Conservation (phyloP, 2,113 vertebrate genomes). For the Pristiophorus japonicus region DNA sequence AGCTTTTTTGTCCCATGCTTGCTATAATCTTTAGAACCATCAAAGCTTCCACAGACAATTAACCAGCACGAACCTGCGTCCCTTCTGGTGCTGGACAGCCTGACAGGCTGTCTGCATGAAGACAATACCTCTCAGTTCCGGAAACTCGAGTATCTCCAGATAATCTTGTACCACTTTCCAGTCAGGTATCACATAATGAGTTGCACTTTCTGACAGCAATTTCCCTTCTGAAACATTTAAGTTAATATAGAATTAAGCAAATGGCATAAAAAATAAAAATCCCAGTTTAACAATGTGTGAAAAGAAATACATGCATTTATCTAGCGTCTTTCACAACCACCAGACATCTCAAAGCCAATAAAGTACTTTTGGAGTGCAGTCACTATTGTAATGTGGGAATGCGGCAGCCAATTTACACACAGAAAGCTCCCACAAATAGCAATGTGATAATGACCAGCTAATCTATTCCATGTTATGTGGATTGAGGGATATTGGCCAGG, state of each 20-base stretch:
- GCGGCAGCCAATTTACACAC: too few relatives aligned
- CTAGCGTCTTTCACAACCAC: too few relatives aligned
- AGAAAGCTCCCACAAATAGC: too few relatives aligned
- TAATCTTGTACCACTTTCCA: conserved; percentile 80
- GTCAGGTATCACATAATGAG: conserved; percentile 88
- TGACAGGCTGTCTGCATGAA: conserved; percentile 91
- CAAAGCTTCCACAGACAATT: background rate
- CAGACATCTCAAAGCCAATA: too few relatives aligned
- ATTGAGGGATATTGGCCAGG: too few relatives aligned
- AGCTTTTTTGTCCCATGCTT: background rate
- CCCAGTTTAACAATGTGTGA: background rate
- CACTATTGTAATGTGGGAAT: too few relatives aligned
- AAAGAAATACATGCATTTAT: too few relatives aligned
- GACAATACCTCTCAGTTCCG: conserved; percentile 77
- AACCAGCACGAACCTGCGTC: conserved; percentile 70
- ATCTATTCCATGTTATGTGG: too few relatives aligned
- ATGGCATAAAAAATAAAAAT: background rate
- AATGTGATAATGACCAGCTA: too few relatives aligned
- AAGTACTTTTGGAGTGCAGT: too few relatives aligned
- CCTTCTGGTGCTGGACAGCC: conserved; percentile 76
- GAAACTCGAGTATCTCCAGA: conserved; percentile 84
- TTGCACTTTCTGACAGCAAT: conserved; percentile 71
- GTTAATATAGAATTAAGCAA: conserved; percentile 12
- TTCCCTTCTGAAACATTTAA: conserved; percentile 67
- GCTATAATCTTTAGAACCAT: background rate